Evolutionary conservation across 2,113 vertebrate species (phyloP), one percentile per base, ranked within the genome.

Genomic region (Lipophrys pholis): DNA sequence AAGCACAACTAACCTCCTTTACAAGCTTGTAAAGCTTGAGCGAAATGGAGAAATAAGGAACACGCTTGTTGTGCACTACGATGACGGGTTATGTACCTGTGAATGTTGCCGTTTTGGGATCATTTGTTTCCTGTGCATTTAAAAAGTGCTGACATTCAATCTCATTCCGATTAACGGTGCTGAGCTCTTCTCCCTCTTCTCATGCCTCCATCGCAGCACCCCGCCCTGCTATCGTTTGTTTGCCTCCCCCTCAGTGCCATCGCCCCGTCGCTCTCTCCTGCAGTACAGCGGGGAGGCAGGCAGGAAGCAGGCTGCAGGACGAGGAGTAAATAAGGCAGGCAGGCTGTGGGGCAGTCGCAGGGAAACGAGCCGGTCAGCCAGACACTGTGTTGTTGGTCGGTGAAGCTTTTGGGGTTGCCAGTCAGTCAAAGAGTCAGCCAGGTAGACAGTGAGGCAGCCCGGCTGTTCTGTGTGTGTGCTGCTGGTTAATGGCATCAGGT

Each of bases 401-500:
- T 11, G 10, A 11, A 11, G 8, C 42, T 42, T 42, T 42, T 6
- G 41, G 41, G 11, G 14, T 30, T 48, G 43, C 14, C 43, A 4
- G 42, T 43, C 42, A 12, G 42, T 43, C 48, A 59, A 43, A 30
- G 63, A 77, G 17, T 7, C 39, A 62, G 69, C 45, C 75, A 83
- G 85, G 82, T 80, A 75, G 76, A 81, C 61, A 66, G 69, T 35
- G 55, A 77, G 73, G 72, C 59, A 51, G 67, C 53, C 82, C 21
- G 62, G 70, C 65, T 69, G 49, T 64, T 80, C 77, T 30, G 4
- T 78, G 38, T 69, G 65, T 71, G 82, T 73, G 78, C 80, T 81
- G 82, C 88, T 84, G 86, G 76, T 89, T 92, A 93, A 91, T 90
- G 88, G 88, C 87, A 90, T 93, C 90, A 93, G 90, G 91, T 90